Conservation (phyloP, 2,113 vertebrate genomes). For the Bambusicola thoracicus region DNA sequence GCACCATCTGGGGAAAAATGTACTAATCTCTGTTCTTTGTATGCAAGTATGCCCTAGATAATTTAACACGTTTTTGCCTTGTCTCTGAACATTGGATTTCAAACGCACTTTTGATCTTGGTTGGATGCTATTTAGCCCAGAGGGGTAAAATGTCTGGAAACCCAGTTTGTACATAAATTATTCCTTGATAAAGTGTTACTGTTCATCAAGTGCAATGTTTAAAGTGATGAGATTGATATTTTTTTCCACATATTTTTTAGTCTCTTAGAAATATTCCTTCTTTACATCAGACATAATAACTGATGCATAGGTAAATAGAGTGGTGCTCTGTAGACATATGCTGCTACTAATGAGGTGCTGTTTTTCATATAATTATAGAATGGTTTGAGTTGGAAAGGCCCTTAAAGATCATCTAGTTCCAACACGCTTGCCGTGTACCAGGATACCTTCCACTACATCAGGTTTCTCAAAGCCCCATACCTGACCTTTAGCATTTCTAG, state of each 20-base stretch:
- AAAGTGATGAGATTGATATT: neutral
- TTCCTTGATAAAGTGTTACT: neutral
- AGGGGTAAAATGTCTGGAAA: neutral
- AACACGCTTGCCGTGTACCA: neutral
- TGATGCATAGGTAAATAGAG: neutral
- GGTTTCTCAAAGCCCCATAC: neutral
- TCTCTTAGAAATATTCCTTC: neutral
- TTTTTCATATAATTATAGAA: neutral
- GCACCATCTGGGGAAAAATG: neutral
- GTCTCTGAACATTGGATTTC: neutral
- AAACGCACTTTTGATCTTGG: slow-evolving; percentile 10
- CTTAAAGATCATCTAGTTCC: neutral
- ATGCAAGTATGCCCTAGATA: neutral
- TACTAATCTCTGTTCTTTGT: neutral
- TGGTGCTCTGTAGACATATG: neutral
- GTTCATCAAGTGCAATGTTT: neutral
- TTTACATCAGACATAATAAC: neutral
- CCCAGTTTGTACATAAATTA: neutral
- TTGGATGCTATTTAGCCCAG: neutral
- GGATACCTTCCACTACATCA: neutral
- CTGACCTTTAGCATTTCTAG: neutral
- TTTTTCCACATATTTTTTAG: neutral
- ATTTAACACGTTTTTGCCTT: neutral
- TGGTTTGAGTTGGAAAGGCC: neutral
- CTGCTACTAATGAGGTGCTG: neutral